A percentile compares a stretch with the other conserved stretches of the same genome.
Conservation (phyloP, 2,113 vertebrate genomes). For the Parus major region DNA sequence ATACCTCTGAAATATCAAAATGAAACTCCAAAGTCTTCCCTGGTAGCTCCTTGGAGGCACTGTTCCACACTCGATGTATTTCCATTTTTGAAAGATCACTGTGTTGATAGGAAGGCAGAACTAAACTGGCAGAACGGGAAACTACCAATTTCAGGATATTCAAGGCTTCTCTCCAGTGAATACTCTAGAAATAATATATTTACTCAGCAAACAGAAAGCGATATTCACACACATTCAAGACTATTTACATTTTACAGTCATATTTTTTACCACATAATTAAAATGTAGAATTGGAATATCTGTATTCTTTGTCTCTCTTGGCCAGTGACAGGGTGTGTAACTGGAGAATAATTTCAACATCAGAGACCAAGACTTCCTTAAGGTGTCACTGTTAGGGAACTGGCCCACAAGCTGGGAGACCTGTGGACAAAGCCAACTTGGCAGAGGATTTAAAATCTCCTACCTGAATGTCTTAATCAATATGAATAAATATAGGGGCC, state of each 20-base stretch:
- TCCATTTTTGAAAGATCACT: conserved; percentile 92
- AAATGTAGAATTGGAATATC: neutral
- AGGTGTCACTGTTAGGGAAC: neutral
- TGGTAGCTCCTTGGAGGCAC: conserved; percentile 92
- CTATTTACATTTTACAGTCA: neutral
- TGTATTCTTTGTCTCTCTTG: neutral
- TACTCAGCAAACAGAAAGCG: neutral
- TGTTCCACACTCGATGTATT: conserved; percentile 93
- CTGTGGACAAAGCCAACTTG: neutral
- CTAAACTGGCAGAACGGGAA: conserved; percentile 93
- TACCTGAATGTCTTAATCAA: neutral
- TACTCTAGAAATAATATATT: conserved; percentile 76
- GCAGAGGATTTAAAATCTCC: neutral
- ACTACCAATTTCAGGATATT: conserved; percentile 97
- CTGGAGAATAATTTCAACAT: neutral
- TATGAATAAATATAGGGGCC: neutral
- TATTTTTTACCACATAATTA: neutral
- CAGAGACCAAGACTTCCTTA: neutral
- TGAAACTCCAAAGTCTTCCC: conserved; percentile 98
- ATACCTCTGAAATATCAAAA: conserved; percentile 97
- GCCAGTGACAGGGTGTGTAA: neutral
- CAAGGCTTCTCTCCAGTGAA: conserved; percentile 96
- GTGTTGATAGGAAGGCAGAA: conserved; percentile 88
- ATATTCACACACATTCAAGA: neutral
- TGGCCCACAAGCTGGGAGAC: neutral